Conservation (phyloP, 2,113 vertebrate genomes). For the Mixornis gularis region DNA sequence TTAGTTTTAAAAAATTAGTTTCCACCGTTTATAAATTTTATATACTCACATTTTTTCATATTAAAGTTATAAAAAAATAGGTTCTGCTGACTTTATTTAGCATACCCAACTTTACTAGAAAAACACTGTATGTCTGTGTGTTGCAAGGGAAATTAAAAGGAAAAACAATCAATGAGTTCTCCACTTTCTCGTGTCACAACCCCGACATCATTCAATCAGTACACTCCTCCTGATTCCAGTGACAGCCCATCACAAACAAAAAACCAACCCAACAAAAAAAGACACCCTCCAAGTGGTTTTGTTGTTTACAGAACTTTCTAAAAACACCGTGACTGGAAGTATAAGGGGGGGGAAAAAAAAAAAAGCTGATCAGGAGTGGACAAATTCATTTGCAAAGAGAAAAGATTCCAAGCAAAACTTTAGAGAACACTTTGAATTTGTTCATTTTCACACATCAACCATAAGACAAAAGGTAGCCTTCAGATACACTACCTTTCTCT, state of each 20-base stretch:
- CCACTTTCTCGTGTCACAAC: neutral
- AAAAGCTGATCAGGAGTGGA: neutral
- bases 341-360: neutral
- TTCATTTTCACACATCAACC: constrained; percentile 6
- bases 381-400: neutral
- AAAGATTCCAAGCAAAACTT: neutral
- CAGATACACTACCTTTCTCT: constrained; percentile 81
- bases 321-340: neutral
- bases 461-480: constrained; percentile 47
- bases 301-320: neutral
- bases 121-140: neutral
- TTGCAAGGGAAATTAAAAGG: neutral
- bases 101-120: neutral
- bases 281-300: neutral
- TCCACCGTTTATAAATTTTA: neutral
- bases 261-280: neutral
- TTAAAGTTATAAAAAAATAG: neutral
- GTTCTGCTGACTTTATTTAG: neutral
- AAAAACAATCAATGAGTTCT: neutral
- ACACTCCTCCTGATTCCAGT: neutral
- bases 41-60: neutral
- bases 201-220: neutral
- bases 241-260: neutral
- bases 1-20: neutral
- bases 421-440: neutral